Evolutionary conservation across 1,140 invertebrate species (phyloP), one percentile per base, ranked within the genome.

Genomic region (Procambarus clarkii): DNA sequence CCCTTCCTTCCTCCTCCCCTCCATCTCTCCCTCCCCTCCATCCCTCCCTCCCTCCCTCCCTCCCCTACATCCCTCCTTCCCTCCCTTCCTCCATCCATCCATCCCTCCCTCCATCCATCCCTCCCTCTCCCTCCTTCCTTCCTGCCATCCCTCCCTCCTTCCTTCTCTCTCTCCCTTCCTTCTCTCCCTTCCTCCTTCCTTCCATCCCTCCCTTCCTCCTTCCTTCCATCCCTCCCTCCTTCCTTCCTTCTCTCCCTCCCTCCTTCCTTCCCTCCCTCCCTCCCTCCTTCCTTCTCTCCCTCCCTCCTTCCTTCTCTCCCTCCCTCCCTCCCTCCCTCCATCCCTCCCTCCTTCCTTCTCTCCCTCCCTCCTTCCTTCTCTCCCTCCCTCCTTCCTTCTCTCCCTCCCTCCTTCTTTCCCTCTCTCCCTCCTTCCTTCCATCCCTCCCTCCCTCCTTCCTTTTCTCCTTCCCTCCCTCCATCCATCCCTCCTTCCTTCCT

Each of bases 221-320:
- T n/a, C n/a, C n/a, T n/a, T n/a, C n/a, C n/a, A n/a, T n/a, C n/a
- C n/a, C n/a, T n/a, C 64, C 11, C 11, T 69, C n/a, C n/a, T 69
- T 13, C 11, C 11, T 69, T 69, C 64, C 11, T n/a, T 69, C n/a
- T n/a, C n/a, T 11, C n/a, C n/a, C n/a, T n/a, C n/a, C n/a, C n/a
- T 13, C n/a, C n/a, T 69, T n/a, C n/a, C 11, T 69, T 69, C 64
- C 64, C n/a, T 69, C n/a, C 11, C 64, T 11, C n/a, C n/a, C 11
- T 11, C n/a, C n/a, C n/a, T 11, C n/a, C n/a, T 11, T 69, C n/a
- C n/a, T 69, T 13, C 11, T 13, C n/a, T 69, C 64, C n/a, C 64
- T 69, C 64, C n/a, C 64, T 69, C 64, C n/a, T n/a, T 69, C 64
- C n/a, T n/a, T 69, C 64, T 69, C 64, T 69, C 64, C n/a, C 64